Evolutionary conservation across 2,797 vertebrate genomes (phyloP).

Genomic region (Euthynnus affinis): DNA sequence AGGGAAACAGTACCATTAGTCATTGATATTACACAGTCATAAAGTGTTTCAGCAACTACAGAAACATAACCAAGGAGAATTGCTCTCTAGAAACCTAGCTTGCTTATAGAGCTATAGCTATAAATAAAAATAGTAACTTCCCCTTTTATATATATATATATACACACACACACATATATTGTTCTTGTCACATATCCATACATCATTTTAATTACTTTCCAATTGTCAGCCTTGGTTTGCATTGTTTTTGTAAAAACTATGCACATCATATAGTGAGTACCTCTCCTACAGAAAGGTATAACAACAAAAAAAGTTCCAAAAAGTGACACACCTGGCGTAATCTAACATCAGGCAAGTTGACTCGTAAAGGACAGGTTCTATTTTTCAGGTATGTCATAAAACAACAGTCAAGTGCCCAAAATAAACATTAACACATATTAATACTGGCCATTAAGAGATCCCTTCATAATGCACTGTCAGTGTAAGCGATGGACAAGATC

Average conservation of each 20-base stretch:
- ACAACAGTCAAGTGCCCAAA: no score
- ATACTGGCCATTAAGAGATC: no score
- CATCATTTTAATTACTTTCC: background rate
- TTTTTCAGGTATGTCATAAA: no score
- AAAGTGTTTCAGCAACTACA: conserved; percentile 38
- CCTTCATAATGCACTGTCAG: no score
- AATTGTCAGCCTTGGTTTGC: background rate
- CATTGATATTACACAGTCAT: conserved; percentile 53
- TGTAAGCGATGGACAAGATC: no score
- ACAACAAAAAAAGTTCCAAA: background rate
- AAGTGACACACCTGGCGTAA: conserved; percentile 9
- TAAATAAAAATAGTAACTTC: background rate
- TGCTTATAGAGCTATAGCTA: conserved; percentile 22
- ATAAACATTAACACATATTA: no score
- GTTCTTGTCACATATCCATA: background rate
- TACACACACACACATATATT: no score
- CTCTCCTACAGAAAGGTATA: background rate
- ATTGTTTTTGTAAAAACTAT: background rate
- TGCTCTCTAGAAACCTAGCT: conserved; percentile 20
- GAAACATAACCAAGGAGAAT: conserved; percentile 33
- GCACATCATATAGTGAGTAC: background rate
- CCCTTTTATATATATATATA: no score
- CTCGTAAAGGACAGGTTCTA: no score
- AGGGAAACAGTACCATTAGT: conserved; percentile 58
- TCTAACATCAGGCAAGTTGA: background rate